Percentiles rank a stretch among this genome's conserved stretches.
phyloP scores from a whole-genome alignment of 2,888 invertebrate species.

The Diarsia rubi region DNA sequence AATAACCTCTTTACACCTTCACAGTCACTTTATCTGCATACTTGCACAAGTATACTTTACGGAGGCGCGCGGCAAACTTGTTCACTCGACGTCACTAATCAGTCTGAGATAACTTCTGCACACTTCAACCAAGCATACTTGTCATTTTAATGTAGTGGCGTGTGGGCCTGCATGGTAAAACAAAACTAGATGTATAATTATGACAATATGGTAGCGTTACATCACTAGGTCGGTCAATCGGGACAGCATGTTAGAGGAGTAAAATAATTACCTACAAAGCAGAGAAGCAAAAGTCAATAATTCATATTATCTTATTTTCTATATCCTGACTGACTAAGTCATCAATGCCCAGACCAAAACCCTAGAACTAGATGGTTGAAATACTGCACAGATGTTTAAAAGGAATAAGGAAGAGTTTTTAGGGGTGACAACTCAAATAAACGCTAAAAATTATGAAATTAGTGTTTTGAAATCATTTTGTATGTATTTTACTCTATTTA shows the following conservation, averaged over 20 bases:
- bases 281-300: too few species aligned
- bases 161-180: neutral
- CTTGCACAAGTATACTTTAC: slow-evolving; percentile 33
- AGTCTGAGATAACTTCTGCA: slow-evolving; percentile 25
- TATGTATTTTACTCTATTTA: neutral
- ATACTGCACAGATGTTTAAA: too few species aligned
- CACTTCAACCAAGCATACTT: slow-evolving; percentile 6
- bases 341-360: too few species aligned
- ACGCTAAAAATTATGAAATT: neutral
- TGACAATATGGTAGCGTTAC: neutral
- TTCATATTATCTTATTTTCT: too few species aligned
- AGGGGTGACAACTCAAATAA: neutral
- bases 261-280: too few species aligned
- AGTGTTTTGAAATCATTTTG: neutral
- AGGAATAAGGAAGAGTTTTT: too few species aligned
- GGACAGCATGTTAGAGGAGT: too few species aligned
- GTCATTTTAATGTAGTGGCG: neutral
- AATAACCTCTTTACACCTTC: slow-evolving; percentile 5
- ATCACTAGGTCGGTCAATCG: neutral
- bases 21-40: slow-evolving; percentile 18
- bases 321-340: too few species aligned
- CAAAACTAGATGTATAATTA: neutral
- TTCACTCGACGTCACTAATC: slow-evolving; percentile 28
- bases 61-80: slow-evolving; percentile 6
- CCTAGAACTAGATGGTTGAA: too few species aligned